phyloP scores from a whole-genome alignment of 2,888 invertebrate genomes.

The Ypsolopha scabrella region DNA sequence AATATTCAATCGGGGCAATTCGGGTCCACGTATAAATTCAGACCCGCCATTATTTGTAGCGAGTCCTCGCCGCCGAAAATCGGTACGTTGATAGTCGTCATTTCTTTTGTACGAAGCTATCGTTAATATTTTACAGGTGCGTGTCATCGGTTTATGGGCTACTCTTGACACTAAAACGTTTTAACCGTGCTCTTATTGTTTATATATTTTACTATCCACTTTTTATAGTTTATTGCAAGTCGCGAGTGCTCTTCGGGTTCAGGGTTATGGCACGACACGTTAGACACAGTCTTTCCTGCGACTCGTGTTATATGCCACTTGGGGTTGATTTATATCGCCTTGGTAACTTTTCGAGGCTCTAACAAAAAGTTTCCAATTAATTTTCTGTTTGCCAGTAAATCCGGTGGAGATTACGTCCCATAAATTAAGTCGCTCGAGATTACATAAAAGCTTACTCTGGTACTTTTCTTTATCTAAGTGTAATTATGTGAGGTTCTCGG shows the following conservation, averaged over 20 bases:
- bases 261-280: conserved; percentile 17
- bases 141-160: conserved; percentile 67
- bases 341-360: not conserved
- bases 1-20: conserved; percentile 69
- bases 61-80: conserved; percentile 55
- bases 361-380: not conserved
- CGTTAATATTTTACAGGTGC: conserved; percentile 69
- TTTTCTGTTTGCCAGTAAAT: not conserved
- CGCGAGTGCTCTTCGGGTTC: conserved; percentile 47
- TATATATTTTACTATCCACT: conserved; percentile 67
- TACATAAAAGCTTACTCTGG: not conserved
- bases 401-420: not conserved
- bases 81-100: conserved; percentile 66
- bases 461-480: conserved; percentile 37
- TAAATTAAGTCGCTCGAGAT: not conserved
- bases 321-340: conserved; percentile 44
- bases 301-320: conserved; percentile 26
- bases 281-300: conserved; percentile 19
- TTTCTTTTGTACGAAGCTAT: conserved; percentile 59
- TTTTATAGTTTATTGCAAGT: conserved; percentile 62
- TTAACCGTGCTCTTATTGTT: conserved; percentile 66
- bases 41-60: conserved; percentile 65
- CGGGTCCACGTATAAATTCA: conserved; percentile 66
- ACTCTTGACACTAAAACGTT: conserved; percentile 70
- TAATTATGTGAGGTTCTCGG: conserved; percentile 65